A percentile compares a stretch with the other conserved stretches of the same genome.
phyloP scores from a whole-genome alignment of 2,113 vertebrate species.

The Ursus arctos region DNA sequence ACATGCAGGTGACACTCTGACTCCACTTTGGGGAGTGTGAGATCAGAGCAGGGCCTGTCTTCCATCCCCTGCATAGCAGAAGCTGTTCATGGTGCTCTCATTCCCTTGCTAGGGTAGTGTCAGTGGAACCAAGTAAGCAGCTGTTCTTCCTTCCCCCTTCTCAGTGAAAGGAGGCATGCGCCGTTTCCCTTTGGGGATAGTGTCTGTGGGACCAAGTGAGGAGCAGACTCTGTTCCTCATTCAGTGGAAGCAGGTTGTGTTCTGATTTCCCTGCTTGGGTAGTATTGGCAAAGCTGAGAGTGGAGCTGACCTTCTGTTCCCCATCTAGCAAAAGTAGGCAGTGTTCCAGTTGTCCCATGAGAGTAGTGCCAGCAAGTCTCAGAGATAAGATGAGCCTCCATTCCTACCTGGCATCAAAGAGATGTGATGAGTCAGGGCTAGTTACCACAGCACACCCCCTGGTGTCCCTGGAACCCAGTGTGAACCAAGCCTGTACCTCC shows the following conservation, averaged over 20 bases:
- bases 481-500: not conserved
- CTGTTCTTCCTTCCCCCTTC: not conserved
- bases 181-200: not conserved
- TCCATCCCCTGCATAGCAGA: not conserved
- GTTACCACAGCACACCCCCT: not conserved
- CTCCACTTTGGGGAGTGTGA: not conserved
- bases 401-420: not conserved
- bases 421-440: not conserved
- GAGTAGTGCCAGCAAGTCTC: not conserved
- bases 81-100: not conserved
- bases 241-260: not conserved
- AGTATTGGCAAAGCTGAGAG: not conserved
- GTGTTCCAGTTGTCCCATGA: not conserved
- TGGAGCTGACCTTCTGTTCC: not conserved
- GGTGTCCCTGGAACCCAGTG: not conserved
- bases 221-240: not conserved
- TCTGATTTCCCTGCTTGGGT: not conserved
- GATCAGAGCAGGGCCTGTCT: not conserved
- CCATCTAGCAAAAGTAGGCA: not conserved
- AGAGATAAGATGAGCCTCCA: not conserved
- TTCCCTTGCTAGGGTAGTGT: not conserved
- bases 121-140: not conserved
- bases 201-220: not conserved
- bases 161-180: not conserved
- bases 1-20: not conserved